Conservation (phyloP, 2,797 vertebrate species). For the Zalophus californianus region DNA sequence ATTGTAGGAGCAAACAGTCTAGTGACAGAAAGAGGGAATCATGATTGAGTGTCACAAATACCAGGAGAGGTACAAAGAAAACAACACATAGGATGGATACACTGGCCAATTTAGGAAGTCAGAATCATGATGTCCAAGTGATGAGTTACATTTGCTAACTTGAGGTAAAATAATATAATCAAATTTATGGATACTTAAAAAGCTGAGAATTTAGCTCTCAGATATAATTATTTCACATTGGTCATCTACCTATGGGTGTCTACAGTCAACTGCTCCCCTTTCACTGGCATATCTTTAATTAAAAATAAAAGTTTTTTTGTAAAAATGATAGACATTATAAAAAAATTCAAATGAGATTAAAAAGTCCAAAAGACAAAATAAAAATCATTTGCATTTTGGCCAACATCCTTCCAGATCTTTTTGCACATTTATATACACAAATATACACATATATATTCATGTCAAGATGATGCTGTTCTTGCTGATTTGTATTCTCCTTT, state of each 20-base stretch:
- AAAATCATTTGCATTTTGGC: not conserved
- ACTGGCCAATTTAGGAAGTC: not conserved
- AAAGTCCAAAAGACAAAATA: slow-evolving; percentile 43
- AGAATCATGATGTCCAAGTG: not conserved
- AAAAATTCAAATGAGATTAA: not conserved
- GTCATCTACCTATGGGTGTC: not conserved
- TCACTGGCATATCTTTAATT: not conserved
- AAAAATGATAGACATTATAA: slow-evolving; percentile 6
- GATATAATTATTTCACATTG: not conserved
- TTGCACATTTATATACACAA: not conserved
- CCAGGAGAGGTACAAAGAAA: not conserved
- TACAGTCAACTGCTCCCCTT: not conserved
- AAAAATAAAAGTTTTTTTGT: not conserved
- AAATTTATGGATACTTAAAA: slow-evolving; percentile 10
- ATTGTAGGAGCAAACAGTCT: not conserved
- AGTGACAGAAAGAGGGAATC: not conserved
- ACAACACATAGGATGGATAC: not conserved
- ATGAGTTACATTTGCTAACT: not conserved
- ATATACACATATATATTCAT: not conserved
- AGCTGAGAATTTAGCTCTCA: not conserved
- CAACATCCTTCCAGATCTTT: slow-evolving; percentile 3
- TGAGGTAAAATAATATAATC: slow-evolving; percentile 29
- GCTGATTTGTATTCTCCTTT: not conserved
- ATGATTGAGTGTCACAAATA: not conserved
- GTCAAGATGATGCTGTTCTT: not conserved